Evolutionary conservation across 64 coral and sea anemone species (phyloP).

Genomic region (Montipora capricornis): DNA sequence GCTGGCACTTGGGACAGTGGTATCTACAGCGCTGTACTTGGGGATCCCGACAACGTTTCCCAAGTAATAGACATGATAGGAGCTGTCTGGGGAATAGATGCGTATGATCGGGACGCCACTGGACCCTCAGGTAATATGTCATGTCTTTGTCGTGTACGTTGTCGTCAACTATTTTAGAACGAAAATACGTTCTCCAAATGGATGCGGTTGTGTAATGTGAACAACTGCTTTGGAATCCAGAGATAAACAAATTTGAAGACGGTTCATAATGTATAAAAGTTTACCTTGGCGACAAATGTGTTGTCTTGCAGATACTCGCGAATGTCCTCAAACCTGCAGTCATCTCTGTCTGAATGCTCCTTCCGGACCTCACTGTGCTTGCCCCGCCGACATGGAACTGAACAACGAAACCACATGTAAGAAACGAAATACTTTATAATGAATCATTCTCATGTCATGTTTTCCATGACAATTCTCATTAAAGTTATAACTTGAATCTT

Average conservation of each 20-base stretch:
- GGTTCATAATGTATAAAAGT: no score
- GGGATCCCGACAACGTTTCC: neutral
- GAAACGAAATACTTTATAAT: neutral
- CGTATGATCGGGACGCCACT: neutral
- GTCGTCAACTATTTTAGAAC: no score
- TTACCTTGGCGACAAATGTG: no score
- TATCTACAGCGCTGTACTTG: neutral
- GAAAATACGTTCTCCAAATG: no score
- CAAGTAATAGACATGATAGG: slow-evolving; percentile 14
- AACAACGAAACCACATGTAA: slow-evolving; percentile 10
- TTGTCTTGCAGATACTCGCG: neutral
- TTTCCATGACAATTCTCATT: neutral
- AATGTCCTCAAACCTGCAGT: slow-evolving; percentile 16
- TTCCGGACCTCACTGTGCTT: neutral
- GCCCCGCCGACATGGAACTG: slow-evolving; percentile 19
- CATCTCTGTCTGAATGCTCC: slow-evolving; percentile 15
- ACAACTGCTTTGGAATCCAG: no score
- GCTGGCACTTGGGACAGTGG: slow-evolving; percentile 8
- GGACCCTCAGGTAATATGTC: neutral
- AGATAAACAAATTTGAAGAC: no score
- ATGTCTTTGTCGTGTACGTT: neutral
- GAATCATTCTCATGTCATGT: no score
- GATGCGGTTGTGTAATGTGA: no score
- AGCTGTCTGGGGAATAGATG: neutral
- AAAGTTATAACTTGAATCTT: neutral